Evolutionary conservation across 2,888 invertebrate genomes (phyloP), one percentile per base, ranked within the genome.

Genomic region (Dendrolimus pini): DNA sequence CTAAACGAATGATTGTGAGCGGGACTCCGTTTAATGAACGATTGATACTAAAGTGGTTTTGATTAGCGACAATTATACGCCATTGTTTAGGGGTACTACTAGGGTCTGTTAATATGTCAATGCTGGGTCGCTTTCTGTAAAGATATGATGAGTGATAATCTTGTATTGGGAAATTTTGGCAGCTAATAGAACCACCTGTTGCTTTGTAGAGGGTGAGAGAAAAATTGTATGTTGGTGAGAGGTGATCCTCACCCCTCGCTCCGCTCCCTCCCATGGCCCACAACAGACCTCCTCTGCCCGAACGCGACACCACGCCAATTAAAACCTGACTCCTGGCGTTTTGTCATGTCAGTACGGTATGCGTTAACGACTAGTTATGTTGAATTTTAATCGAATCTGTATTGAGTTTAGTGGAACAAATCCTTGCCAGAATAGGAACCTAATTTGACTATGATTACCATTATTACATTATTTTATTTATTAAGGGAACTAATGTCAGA

Each of bases 1-100:
- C 82, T 73, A 89, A 90, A 90, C 83, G 89, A 90, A 81, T 85
- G 89, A 89, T 89, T 90, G 89, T 89, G 76, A 75, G 75, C 74
- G 67, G 65, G 73, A 78, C 77, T 78, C 72, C 74, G 71, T 80
- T 86, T 89, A 89, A 89, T 87, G 84, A 89, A 82, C 83, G 88
- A 83, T 88, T 85, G 81, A 83, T 82, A 79, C 77, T 81, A 79
- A 78, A 84, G 82, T 83, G 78, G 78, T 75, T 74, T 75, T 80
- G 77, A 82, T 85, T 84, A 83, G 77, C 77, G 72, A 73, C 69
- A 68, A 77, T 76, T 71, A 73, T 68, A 65, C 58, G 59, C 66
- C 63, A 74, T 75, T 77, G 74, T 77, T 65, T 68, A 62, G 59
- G 56, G 61, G 61, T 59, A 61, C 64, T 30, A 64, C 64, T 30